Evolutionary conservation across 2,888 invertebrate species (phyloP).

Genomic region (Apodemia zela): DNA sequence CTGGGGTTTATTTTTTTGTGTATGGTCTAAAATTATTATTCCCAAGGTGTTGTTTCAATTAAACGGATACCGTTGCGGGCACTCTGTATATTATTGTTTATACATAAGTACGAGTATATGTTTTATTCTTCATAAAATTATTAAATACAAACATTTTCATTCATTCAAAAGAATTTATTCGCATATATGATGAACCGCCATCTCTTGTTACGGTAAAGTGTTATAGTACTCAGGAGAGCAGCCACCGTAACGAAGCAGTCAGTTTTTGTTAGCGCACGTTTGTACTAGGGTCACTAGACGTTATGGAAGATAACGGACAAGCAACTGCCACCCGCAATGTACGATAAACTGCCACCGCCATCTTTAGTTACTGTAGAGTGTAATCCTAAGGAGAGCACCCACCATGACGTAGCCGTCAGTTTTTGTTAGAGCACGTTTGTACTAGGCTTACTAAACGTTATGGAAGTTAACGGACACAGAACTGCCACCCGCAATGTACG

Average conservation of each 20-base stretch:
- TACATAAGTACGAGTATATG: no score
- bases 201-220: neutral
- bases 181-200: neutral
- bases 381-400: neutral
- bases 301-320: neutral
- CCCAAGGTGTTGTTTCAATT: no score
- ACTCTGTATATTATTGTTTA: no score
- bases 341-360: neutral
- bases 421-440: neutral
- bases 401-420: neutral
- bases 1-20: no score
- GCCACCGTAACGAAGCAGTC: neutral
- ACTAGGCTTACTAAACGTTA: neutral
- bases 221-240: neutral
- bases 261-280: neutral
- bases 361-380: slow-evolving; percentile 4
- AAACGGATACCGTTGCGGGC: no score
- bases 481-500: no score
- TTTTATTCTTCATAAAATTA: no score
- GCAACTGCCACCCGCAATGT: neutral
- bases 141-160: neutral
- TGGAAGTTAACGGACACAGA: neutral
- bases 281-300: neutral
- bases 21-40: no score
- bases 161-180: neutral